Evolutionary conservation across 2,113 vertebrate genomes (phyloP).

Genomic region (Donacobius atricapilla): DNA sequence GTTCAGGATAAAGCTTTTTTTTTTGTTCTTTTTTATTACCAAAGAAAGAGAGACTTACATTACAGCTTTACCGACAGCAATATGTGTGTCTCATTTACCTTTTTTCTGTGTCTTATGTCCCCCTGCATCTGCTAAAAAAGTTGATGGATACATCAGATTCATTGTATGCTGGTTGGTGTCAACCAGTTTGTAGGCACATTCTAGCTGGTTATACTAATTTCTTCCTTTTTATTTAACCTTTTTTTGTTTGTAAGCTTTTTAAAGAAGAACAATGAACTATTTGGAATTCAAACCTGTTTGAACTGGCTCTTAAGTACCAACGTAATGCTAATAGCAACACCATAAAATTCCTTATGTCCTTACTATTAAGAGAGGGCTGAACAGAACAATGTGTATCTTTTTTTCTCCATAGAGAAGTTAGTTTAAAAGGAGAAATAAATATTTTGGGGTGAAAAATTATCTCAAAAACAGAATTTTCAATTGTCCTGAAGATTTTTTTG

Average conservation of each 20-base stretch:
- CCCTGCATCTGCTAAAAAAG: not conserved
- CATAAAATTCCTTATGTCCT: not conserved
- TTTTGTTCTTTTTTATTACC: not conserved
- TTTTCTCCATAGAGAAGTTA: not conserved
- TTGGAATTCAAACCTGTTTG: not conserved
- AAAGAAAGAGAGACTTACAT: not conserved
- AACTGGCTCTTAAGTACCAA: not conserved
- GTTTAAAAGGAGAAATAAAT: not conserved
- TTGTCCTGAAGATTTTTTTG: not conserved
- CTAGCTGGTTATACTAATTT: not conserved
- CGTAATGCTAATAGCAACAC: not conserved
- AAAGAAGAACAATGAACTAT: not conserved
- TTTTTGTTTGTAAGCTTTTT: not conserved
- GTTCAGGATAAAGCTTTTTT: not conserved
- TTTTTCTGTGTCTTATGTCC: not conserved
- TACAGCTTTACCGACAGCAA: not conserved
- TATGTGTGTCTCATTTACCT: not conserved
- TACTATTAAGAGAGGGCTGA: not conserved
- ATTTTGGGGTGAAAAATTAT: fast-evolving
- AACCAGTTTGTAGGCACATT: not conserved
- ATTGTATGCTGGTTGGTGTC: no score
- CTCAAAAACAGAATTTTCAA: not conserved
- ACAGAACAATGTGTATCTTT: not conserved
- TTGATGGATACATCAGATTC: not conserved
- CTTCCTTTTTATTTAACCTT: not conserved